Conservation (phyloP, 2,888 invertebrate genomes). For the Tetramorium bicarinatum region DNA sequence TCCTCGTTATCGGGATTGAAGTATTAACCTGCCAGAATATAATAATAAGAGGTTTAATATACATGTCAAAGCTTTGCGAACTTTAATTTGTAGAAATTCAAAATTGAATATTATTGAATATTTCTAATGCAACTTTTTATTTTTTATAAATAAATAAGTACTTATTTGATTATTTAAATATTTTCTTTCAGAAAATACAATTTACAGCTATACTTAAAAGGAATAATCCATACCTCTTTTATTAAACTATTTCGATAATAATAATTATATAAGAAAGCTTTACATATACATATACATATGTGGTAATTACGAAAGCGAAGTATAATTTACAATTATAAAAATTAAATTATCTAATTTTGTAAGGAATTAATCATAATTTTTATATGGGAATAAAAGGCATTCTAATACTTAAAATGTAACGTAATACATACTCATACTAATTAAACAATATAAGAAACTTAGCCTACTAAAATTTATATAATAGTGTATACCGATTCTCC, state of each 20-base stretch:
- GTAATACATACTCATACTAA: not conserved
- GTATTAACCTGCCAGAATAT: constrained; percentile 63
- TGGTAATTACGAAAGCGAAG: no score
- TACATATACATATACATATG: no score
- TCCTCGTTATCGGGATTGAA: constrained; percentile 57
- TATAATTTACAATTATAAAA: not conserved
- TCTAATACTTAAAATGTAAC: not conserved
- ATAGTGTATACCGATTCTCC: constrained; percentile 13
- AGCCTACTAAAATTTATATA: not conserved
- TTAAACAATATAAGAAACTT: not conserved
- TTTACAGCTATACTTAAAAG: not conserved
- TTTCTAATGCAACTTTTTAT: not conserved
- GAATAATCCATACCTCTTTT: not conserved
- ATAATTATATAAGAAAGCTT: not conserved
- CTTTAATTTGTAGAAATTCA: not conserved
- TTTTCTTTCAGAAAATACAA: not conserved
- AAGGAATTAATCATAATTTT: not conserved
- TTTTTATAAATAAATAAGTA: not conserved
- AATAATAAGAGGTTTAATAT: not conserved
- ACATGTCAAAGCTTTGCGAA: not conserved
- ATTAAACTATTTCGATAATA: not conserved
- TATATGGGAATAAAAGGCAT: no score
- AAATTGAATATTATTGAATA: not conserved
- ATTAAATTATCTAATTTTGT: not conserved
- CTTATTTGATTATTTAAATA: not conserved